Conservation (phyloP, 2,113 vertebrate genomes). For the Ahaetulla prasina region DNA sequence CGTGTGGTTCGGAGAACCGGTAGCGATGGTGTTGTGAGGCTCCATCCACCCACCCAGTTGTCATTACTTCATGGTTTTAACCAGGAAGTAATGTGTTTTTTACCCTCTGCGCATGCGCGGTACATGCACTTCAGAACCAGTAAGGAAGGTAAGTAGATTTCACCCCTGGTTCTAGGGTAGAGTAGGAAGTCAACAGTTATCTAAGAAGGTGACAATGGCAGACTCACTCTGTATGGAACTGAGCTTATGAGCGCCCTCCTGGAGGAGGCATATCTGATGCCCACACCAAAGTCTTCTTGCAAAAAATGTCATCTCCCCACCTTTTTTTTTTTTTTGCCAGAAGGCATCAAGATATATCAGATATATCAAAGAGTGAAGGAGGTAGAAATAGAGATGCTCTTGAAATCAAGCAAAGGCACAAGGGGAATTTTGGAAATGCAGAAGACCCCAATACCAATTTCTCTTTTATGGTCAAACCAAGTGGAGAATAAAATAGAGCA, state of each 20-base stretch:
- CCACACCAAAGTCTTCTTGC: background rate
- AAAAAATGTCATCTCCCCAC: background rate
- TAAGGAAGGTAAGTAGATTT: too few relatives aligned
- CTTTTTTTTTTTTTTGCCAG: background rate
- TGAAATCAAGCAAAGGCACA: background rate
- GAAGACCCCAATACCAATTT: background rate
- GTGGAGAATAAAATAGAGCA: background rate
- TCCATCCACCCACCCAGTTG: too few relatives aligned
- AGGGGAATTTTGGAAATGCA: background rate
- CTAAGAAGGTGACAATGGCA: background rate
- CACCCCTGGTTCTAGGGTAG: background rate
- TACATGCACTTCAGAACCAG: too few relatives aligned
- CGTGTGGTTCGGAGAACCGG: too few relatives aligned
- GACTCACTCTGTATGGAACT: background rate
- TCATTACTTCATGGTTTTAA: too few relatives aligned
- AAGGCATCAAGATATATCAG: slow-evolving; percentile 11
- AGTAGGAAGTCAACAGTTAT: background rate
- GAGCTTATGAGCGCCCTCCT: background rate
- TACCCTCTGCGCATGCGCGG: too few relatives aligned
- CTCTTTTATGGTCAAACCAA: background rate
- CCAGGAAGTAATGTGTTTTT: too few relatives aligned
- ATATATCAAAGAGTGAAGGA: background rate
- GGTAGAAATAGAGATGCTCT: slow-evolving; percentile 23
- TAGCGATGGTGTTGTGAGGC: too few relatives aligned
- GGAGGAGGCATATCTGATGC: background rate